Base-by-base conservation (phyloP, 2,797 vertebrate species). In the Sebastes hubbsi region DNA sequence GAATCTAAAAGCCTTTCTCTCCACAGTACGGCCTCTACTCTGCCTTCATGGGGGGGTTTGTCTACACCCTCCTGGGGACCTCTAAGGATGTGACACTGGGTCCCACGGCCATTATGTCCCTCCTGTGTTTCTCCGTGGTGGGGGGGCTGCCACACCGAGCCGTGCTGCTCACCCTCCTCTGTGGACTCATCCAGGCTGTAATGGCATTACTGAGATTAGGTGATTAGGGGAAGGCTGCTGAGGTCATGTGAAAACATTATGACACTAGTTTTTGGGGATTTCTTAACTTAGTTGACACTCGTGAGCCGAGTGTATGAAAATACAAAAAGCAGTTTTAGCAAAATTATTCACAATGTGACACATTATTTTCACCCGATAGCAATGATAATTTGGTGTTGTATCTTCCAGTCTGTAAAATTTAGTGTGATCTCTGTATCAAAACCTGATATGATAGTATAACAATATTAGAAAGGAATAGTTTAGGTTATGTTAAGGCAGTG, bases 31-130 rank as follows among this genome's bases (percentile, higher is more conserved):
- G 98, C 16, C 96, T 99, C 59, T 99, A 99, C 68, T 99, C 98
- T 0, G 97, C 98, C 56, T 98, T 99, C 90, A 94, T 97, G 96
- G 98, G 98, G 18, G 97, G 98, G 66, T 99, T 99, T 12, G 90
- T 99, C 61, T 99, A 99, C 91, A 95, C 96, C 72, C 12, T 99
- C n/a, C 93, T 99, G 83, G 98, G 98, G 74, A 99, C 98, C 0
- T 97, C 98, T 16, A 99, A 98, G 88, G 98, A 99, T 0, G 94
- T 99, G 90, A 99, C 98, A 0, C 92, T 99, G 92, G 98, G 98
- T 34, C 98, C 98, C 29, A 99, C 98, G 0, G 98, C 98, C 87
- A 98, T 99, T 95, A 97, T 99, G 98, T 99, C 98, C 1, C 96
- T 99, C 52, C 95, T 99, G 49, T 97, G 98, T 56, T 96, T 96